Base-by-base conservation (phyloP, 1,140 invertebrate genomes). In the Drosophila mojavensis region DNA sequence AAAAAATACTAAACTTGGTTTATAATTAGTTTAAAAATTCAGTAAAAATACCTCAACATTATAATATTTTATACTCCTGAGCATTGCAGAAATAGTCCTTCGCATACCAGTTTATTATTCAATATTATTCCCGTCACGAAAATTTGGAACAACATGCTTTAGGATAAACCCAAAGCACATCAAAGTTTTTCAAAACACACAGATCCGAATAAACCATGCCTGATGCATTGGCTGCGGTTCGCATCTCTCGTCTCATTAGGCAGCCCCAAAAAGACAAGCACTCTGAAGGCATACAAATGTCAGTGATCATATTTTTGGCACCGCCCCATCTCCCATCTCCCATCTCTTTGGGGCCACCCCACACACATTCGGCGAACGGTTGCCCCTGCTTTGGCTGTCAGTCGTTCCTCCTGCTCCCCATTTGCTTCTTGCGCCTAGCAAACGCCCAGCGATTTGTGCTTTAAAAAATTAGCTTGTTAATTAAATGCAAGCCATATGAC, bases 401-500 rank as follows among this genome's bases (percentile, higher is more conserved):
- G 10, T 11, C 26, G 3, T 17, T 30, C 43, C n/a, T 11, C 20
- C 11, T 28, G 10, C 10, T 50, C 4, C 1, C 41, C 20, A 30
- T 59, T 62, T 63, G 61, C 51, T 50, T 61, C 39, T 71, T 54
- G 33, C 51, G 68, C 62, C 50, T 66, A 60, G 70, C 63, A 61
- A 65, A 47, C 59, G 73, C 43, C 41, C 62, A 71, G 59, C 83
- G 83, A 83, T 88, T 86, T 88, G 76, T 69, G 76, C 76, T 86
- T 80, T 86, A 84, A 86, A 86, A 86, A 86, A 86, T 86, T 86
- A 86, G 83, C 83, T 86, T 86, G 83, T 86, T 86, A 86, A 86
- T 86, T 86, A 86, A 86, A 88, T 83, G 79, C 83, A 88, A 86
- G 79, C 83, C 73, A 88, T 79, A 88, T 83, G 83, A 86, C 83